phyloP scores from a whole-genome alignment of 2,797 vertebrate genomes.

The Acipenser transmontanus region DNA sequence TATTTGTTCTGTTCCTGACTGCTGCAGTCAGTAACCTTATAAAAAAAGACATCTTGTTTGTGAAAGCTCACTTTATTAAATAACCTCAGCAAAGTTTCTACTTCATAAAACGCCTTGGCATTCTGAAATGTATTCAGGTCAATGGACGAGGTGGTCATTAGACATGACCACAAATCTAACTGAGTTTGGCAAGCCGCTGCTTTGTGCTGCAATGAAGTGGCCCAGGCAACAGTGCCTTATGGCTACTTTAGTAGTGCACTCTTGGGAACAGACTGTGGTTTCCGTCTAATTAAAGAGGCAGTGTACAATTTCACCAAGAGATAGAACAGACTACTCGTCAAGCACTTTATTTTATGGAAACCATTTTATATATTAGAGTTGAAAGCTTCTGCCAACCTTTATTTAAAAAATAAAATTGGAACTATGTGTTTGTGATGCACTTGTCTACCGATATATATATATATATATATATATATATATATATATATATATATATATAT shows the following conservation, averaged over 20 bases:
- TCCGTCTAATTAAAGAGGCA: conserved; percentile 16
- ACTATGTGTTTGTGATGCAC: too few species aligned
- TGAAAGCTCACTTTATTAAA: conserved; percentile 23
- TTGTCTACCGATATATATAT: too few species aligned
- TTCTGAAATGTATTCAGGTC: conserved; percentile 33
- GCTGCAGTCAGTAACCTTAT: conserved; percentile 11
- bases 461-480: too few species aligned
- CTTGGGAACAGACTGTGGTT: conserved; percentile 21
- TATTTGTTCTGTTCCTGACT: conserved; percentile 27
- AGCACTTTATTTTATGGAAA: conserved; percentile 26
- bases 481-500: too few species aligned
- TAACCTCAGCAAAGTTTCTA: conserved; percentile 31
- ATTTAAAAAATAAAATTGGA: too few species aligned
- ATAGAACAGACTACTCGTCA: conserved; percentile 10
- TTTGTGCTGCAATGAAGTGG: conserved; percentile 7
- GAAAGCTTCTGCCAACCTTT: conserved; percentile 7
- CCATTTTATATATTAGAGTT: conserved; percentile 23
- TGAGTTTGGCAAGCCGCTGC: conserved; percentile 19
- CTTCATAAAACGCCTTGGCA: conserved; percentile 29
- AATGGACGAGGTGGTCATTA: conserved; percentile 27
- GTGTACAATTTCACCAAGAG: conserved; percentile 6
- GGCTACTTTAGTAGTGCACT: conserved; percentile 17
- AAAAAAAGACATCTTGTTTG: too few species aligned
- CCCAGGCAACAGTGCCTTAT: conserved; percentile 5
- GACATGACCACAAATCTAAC: conserved; percentile 20